These are phyloP conservation scores for Dicranocentrus wangi DNA, from an alignment of 2,888 invertebrate species.

Conservation along the genomic window DNA sequence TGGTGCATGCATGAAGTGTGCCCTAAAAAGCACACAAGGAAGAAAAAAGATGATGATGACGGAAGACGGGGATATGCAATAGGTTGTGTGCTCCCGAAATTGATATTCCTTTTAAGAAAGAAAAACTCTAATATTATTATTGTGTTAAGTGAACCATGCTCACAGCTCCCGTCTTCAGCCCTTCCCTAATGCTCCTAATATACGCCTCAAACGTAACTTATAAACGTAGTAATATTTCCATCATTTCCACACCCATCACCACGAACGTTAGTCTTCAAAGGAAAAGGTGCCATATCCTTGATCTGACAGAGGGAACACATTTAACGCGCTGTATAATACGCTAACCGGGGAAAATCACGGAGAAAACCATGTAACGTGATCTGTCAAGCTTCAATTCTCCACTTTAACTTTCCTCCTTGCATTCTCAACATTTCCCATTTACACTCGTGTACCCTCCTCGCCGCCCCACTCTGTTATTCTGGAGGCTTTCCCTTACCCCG, in stretches of 20 bases:
- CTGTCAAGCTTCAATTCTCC: conserved; percentile 59
- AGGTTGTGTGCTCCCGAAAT: conserved; percentile 27
- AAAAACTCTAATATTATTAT: conserved; percentile 44
- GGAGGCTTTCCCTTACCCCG: too few species aligned
- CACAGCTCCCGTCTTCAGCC: not conserved
- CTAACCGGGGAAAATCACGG: conserved; percentile 44
- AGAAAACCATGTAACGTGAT: conserved; percentile 61
- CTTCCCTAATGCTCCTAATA: not conserved
- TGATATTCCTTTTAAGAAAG: conserved; percentile 48
- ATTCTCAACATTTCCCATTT: conserved; percentile 27
- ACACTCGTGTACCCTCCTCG: not conserved
- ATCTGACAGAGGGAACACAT: conserved; percentile 56
- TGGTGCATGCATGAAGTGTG: conserved; percentile 16
- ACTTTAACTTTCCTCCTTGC: conserved; percentile 36
- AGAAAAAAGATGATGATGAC: not conserved
- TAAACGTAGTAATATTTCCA: conserved; percentile 48
- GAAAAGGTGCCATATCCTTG: conserved; percentile 59
- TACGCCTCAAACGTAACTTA: not conserved
- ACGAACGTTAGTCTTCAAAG: conserved; percentile 13
- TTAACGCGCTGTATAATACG: conserved; percentile 43
- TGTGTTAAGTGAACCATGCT: conserved; percentile 57
- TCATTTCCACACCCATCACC: conserved; percentile 60
- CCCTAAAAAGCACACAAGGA: not conserved
- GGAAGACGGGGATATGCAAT: too few species aligned
- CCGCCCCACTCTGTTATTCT: too few species aligned